A percentile compares a stretch with the other conserved stretches of the same genome.
These are phyloP conservation scores for Mellivora capensis DNA, from an alignment of 2,113 vertebrate genomes.

Conservation along the genomic window DNA sequence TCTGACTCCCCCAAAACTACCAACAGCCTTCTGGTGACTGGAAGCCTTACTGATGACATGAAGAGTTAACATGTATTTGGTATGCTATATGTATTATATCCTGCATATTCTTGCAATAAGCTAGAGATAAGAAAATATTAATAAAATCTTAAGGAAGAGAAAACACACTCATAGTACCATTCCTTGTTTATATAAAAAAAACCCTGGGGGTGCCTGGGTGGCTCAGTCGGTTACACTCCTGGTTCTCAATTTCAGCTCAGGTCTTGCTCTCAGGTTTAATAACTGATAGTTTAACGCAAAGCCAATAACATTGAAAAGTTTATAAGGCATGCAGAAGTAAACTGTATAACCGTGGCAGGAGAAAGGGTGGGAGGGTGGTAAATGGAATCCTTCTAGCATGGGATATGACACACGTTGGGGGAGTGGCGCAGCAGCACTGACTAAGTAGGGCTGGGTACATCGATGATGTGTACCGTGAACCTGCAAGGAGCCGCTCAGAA, in stretches of 20 bases:
- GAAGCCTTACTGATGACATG: neutral
- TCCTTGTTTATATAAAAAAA: neutral
- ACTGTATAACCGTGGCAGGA: neutral
- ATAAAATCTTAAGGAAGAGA: neutral
- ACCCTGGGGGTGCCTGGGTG: neutral
- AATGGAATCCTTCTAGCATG: neutral
- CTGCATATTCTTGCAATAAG: neutral
- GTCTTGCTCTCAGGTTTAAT: neutral
- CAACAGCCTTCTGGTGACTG: neutral
- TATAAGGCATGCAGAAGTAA: neutral
- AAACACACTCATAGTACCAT: neutral
- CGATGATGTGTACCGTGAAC: neutral
- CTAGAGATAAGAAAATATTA: neutral
- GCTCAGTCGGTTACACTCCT: neutral
- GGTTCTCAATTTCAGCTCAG: neutral
- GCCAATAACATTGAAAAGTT: neutral
- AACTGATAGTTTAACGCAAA: neutral
- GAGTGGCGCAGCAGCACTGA: neutral
- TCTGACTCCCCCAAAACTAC: neutral
- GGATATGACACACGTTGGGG: accelerated
- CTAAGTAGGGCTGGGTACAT: no score
- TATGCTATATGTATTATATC: neutral
- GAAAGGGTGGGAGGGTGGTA: neutral
- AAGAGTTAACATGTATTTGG: neutral
- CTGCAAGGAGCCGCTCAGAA: neutral